Percentiles rank a stretch among this genome's conserved stretches.
These are phyloP conservation scores for Papilio helenus DNA, from an alignment of 1,140 invertebrate species.

Conservation along the genomic window DNA sequence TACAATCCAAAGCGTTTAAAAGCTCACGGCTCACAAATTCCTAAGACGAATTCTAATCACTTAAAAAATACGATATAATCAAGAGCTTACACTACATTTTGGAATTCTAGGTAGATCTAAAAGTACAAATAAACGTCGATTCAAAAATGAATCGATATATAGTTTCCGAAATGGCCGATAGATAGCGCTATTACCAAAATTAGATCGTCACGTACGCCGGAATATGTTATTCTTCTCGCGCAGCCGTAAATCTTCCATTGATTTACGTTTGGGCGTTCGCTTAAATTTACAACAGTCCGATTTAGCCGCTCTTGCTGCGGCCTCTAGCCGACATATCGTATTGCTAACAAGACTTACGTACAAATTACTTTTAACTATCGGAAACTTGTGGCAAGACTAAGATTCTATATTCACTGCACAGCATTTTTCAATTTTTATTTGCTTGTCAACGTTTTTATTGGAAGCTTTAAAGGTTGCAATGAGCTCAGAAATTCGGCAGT, in stretches of 20 bases:
- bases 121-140: slow-evolving; percentile 6
- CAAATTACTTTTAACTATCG: slow-evolving; percentile 7
- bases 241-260: slow-evolving; percentile 70
- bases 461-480: not conserved
- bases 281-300: slow-evolving; percentile 68
- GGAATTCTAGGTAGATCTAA: not conserved
- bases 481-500: not conserved
- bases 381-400: not conserved
- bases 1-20: not conserved
- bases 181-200: slow-evolving; percentile 43
- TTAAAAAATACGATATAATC: not conserved
- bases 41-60: not conserved
- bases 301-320: slow-evolving; percentile 54
- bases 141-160: not conserved
- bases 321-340: slow-evolving; percentile 37
- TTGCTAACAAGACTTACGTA: slow-evolving; percentile 25
- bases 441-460: not conserved
- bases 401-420: slow-evolving; percentile 1
- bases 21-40: not conserved
- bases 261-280: slow-evolving; percentile 67
- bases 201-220: slow-evolving; percentile 56
- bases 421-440: not conserved
- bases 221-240: slow-evolving; percentile 60
- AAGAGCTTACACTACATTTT: not conserved
- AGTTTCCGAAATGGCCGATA: slow-evolving; percentile 34